Evolutionary conservation across 2,888 invertebrate species (phyloP).

Genomic region (Schrankia costaestrigalis): DNA sequence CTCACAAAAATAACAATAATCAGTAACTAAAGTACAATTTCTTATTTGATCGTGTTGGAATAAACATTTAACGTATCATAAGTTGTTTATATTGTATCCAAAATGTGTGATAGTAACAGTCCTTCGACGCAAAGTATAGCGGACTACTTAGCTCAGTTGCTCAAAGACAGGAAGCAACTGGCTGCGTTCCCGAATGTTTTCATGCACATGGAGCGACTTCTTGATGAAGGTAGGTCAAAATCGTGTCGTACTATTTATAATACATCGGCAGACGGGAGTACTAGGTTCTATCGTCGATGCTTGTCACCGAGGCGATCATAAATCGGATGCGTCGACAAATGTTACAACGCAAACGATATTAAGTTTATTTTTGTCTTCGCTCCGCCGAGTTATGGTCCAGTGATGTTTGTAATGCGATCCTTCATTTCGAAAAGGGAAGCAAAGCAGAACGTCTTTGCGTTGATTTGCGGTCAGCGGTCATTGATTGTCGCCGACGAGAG

Average conservation of each 20-base stretch:
- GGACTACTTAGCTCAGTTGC: conserved; percentile 99
- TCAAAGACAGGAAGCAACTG: conserved; percentile 99
- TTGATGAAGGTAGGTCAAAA: conserved; percentile 95
- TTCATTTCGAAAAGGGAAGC: conserved; percentile 70
- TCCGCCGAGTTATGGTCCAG: conserved; percentile 79
- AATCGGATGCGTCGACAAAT: conserved; percentile 77
- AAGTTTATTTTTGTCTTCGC: conserved; percentile 80
- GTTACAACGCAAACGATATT: conserved; percentile 77
- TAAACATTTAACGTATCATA: conserved; percentile 71
- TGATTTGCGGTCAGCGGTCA: conserved; percentile 72
- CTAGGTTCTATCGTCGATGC: conserved; percentile 51
- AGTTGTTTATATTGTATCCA: conserved; percentile 67
- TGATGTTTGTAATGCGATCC: conserved; percentile 78
- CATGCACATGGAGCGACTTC: conserved; percentile 98
- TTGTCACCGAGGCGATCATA: conserved; percentile 69
- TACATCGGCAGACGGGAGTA: conserved; percentile 40
- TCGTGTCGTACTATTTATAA: conserved; percentile 52
- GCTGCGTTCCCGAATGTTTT: conserved; percentile 99
- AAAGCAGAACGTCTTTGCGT: conserved; percentile 65
- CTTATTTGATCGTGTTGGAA: conserved; percentile 65
- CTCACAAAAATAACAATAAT: conserved; percentile 78
- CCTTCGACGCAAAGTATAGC: conserved; percentile 97
- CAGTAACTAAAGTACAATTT: conserved; percentile 75
- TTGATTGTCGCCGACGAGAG: conserved; percentile 68
- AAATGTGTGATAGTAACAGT: conserved; percentile 80